Conservation (phyloP, 1,140 invertebrate genomes). For the Eueides isabella region DNA sequence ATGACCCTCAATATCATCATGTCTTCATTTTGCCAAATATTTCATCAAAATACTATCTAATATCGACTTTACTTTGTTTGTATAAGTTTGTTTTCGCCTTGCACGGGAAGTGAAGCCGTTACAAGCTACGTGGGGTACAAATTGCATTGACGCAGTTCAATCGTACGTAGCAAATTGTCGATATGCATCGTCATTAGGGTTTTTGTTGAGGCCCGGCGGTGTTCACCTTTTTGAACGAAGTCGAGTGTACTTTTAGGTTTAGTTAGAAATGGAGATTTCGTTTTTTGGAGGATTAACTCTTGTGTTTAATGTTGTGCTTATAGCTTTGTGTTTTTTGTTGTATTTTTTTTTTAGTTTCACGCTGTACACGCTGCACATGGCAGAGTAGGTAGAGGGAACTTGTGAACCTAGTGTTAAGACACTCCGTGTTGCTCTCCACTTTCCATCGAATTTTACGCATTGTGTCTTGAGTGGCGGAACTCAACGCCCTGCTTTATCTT, state of each 20-base stretch:
- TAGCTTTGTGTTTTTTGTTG: background rate
- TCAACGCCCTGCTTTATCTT: too few species aligned
- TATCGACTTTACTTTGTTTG: background rate
- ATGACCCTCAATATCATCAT: conserved; percentile 70
- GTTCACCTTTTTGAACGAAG: conserved; percentile 51
- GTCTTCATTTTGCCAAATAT: conserved; percentile 66
- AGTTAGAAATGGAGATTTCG: background rate
- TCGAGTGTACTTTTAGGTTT: conserved; percentile 48
- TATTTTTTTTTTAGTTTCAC: too few species aligned
- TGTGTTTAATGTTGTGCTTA: background rate
- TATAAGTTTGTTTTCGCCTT: conserved; percentile 38
- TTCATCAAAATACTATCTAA: background rate
- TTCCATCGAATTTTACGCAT: too few species aligned
- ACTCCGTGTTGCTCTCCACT: too few species aligned
- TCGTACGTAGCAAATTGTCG: conserved; percentile 78
- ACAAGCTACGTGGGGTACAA: conserved; percentile 56
- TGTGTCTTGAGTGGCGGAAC: too few species aligned
- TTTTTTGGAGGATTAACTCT: conserved; percentile 3
- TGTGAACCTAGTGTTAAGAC: too few species aligned
- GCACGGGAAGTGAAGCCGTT: conserved; percentile 37
- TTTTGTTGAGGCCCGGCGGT: conserved; percentile 48
- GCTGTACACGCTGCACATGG: too few species aligned
- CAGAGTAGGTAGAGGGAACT: too few species aligned
- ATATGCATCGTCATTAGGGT: conserved; percentile 67
- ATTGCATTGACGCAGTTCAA: conserved; percentile 73